Conservation (phyloP, 2,888 invertebrate species). For the Scaptomyza caliginosa region DNA sequence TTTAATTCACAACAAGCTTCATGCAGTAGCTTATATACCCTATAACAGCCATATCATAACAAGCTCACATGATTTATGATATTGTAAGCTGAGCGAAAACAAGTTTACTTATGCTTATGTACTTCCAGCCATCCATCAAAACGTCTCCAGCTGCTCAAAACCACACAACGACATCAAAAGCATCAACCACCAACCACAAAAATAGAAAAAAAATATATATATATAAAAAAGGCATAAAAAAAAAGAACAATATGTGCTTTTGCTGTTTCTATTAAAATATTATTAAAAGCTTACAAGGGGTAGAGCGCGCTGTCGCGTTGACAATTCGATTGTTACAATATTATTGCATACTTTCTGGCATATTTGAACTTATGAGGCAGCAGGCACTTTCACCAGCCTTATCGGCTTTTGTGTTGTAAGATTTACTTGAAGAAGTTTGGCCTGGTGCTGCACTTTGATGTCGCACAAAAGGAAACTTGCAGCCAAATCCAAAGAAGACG, state of each 20-base stretch:
- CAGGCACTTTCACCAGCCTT: slow-evolving; percentile 34
- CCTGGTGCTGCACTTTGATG: slow-evolving; percentile 60
- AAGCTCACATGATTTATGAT: slow-evolving; percentile 62
- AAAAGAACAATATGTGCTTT: slow-evolving; percentile 29
- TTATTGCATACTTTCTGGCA: slow-evolving; percentile 62
- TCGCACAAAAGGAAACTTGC: slow-evolving; percentile 59
- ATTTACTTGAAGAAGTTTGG: slow-evolving; percentile 60
- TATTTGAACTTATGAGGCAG: slow-evolving; percentile 45
- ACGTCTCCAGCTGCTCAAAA: slow-evolving; percentile 42
- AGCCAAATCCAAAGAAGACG: slow-evolving; percentile 42
- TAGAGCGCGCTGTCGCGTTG: slow-evolving; percentile 25
- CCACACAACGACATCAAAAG: slow-evolving; percentile 47
- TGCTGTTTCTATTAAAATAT: slow-evolving; percentile 67
- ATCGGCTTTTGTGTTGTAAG: slow-evolving; percentile 56
- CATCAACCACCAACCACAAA: slow-evolving; percentile 42
- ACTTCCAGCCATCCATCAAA: slow-evolving; percentile 56
- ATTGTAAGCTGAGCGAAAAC: slow-evolving; percentile 41
- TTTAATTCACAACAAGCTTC: not conserved
- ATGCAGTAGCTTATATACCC: slow-evolving; percentile 9
- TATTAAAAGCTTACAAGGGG: slow-evolving; percentile 48
- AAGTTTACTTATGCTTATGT: slow-evolving; percentile 45
- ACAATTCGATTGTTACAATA: slow-evolving; percentile 64
- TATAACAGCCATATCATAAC: slow-evolving; percentile 1
- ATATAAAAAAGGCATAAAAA: slow-evolving; percentile 1
- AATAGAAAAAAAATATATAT: slow-evolving; percentile 11